Conservation (phyloP, 2,888 invertebrate species). For the Morpho deidamia region DNA sequence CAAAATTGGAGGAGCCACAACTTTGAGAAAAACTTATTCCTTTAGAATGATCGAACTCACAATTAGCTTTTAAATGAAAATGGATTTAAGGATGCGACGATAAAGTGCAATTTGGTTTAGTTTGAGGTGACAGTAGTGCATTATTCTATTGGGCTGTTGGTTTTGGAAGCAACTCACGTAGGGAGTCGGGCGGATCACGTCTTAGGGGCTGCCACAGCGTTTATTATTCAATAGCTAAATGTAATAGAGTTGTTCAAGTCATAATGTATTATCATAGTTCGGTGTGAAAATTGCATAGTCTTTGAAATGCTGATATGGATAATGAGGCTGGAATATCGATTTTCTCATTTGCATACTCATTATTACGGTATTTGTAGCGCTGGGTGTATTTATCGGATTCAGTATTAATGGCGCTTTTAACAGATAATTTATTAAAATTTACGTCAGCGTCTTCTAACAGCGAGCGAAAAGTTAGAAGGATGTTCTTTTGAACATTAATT, state of each 20-base stretch:
- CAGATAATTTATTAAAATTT: neutral
- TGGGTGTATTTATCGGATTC: neutral
- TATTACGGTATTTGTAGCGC: neutral
- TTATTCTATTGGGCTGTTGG: constrained; percentile 31
- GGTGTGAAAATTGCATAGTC: constrained; percentile 25
- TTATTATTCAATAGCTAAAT: constrained; percentile 65
- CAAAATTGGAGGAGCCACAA: constrained; percentile 49
- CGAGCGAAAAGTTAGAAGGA: neutral
- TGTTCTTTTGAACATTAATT: neutral
- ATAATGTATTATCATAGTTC: constrained; percentile 28
- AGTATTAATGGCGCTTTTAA: neutral
- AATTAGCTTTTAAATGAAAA: constrained; percentile 36
- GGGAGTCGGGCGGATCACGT: constrained; percentile 42
- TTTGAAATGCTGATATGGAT: constrained; percentile 19
- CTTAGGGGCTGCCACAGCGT: constrained; percentile 46
- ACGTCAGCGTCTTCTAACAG: neutral
- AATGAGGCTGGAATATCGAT: constrained; percentile 7
- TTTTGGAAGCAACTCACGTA: constrained; percentile 51
- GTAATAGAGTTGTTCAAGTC: constrained; percentile 53
- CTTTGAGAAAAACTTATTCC: constrained; percentile 39
- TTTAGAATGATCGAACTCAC: constrained; percentile 32
- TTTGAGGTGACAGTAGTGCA: constrained; percentile 36
- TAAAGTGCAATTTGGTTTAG: constrained; percentile 49
- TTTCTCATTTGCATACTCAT: constrained; percentile 4
- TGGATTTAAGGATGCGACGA: constrained; percentile 31